These are phyloP conservation scores for Alviniconcha marisindica DNA, from an alignment of 1,140 invertebrate species.

Conservation along the genomic window DNA sequence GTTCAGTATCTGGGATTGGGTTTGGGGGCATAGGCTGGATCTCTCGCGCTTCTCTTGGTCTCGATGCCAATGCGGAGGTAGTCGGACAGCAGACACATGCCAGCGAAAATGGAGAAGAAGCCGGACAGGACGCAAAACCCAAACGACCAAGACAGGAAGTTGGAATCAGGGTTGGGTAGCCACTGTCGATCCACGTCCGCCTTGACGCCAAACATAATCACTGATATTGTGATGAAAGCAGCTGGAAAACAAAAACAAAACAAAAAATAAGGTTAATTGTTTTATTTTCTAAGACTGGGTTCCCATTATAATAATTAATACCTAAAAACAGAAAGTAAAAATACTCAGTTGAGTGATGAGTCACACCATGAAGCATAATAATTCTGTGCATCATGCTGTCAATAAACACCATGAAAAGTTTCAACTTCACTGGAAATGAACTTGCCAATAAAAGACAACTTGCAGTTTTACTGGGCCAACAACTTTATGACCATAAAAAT, in stretches of 20 bases:
- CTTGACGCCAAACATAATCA: slow-evolving; percentile 91
- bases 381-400: too few relatives aligned
- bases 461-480: too few relatives aligned
- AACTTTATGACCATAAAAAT: too few relatives aligned
- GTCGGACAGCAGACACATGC: slow-evolving; percentile 62
- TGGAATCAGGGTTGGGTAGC: slow-evolving; percentile 96
- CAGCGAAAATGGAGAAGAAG: slow-evolving; percentile 79
- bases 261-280: too few relatives aligned
- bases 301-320: too few relatives aligned
- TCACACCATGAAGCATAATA: too few relatives aligned
- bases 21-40: slow-evolving; percentile 46
- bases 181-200: slow-evolving; percentile 93
- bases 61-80: slow-evolving; percentile 50
- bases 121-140: slow-evolving; percentile 91
- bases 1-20: slow-evolving; percentile 46
- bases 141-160: slow-evolving; percentile 96
- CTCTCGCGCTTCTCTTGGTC: slow-evolving; percentile 29
- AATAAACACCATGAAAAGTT: too few relatives aligned
- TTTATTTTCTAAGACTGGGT: too few relatives aligned
- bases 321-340: too few relatives aligned
- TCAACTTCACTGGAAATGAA: too few relatives aligned
- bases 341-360: too few relatives aligned
- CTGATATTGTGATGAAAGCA: slow-evolving; percentile 88
- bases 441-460: too few relatives aligned
- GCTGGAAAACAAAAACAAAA: slow-evolving; percentile 78